Evolutionary conservation across 1,140 invertebrate species (phyloP), one percentile per base, ranked within the genome.

Genomic region (Belonocnema kinseyi): DNA sequence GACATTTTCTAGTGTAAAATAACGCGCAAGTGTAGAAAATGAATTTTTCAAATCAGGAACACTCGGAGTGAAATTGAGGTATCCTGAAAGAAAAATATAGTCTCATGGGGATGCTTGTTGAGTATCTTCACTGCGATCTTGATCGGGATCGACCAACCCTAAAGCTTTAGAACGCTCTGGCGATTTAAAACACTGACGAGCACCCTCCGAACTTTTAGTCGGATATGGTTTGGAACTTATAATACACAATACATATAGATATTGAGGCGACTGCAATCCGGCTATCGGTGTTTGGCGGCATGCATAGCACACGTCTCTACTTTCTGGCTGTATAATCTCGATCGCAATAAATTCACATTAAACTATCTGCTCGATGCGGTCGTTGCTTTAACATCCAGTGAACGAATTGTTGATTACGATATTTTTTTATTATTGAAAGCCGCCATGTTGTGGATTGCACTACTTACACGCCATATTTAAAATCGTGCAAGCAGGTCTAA

Each of bases 311-410:
- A 85, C 89, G 88, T 87, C 88, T 89, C 83, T 83, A 86, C 83
- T 88, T 88, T 86, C 88, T 86, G 86, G 82, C 85, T 86, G 81
- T 72, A 81, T 79, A 86, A 89, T 90, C 90, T 88, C 86, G 89
- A 91, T 90, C 84, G 88, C 86, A 90, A 90, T 91, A 91, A 90
- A 91, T 91, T 89, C 89, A 90, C 89, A 91, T 91, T 91, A 91
- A 91, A 89, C 89, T 91, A 91, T 91, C 89, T 88, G 85, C 84
- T 79, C 80, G 78, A 81, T 78, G 83, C 84, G 83, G 82, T 85
- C 86, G 82, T 86, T 85, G 86, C 86, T 87, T 87, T 88, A 88
- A 86, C 85, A 86, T 87, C 80, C 75, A 75, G 80, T 78, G 75
- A 77, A 66, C 40, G 53, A 72, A 77, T 80, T 76, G 78, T 77